Evolutionary conservation across 92 coral and sea anemone species (phyloP).

Genomic region (Isaurus tuberculatus): DNA sequence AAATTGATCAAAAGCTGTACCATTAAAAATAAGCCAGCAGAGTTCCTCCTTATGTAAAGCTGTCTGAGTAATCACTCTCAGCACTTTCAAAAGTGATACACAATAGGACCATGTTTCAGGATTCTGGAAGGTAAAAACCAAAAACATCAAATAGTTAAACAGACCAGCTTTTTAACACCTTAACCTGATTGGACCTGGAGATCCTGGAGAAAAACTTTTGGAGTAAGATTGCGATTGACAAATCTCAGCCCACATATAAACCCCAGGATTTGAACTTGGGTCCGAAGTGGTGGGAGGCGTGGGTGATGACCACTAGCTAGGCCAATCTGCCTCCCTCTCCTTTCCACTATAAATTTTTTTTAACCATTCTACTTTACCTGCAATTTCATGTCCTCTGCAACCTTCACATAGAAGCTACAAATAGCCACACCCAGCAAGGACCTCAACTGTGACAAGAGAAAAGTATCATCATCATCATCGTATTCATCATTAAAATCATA

Average conservation of each 20-base stretch:
- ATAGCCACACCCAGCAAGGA: conserved; percentile 86
- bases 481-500: too few relatives aligned
- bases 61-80: conserved; percentile 80
- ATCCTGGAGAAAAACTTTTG: too few relatives aligned
- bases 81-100: conserved; percentile 71
- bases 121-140: conserved; percentile 60
- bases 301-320: too few relatives aligned
- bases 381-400: conserved; percentile 76
- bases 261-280: too few relatives aligned
- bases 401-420: conserved; percentile 75
- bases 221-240: too few relatives aligned
- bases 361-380: conserved; percentile 58
- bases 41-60: conserved; percentile 85
- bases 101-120: conserved; percentile 72
- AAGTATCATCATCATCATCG: not conserved
- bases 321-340: too few relatives aligned
- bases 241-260: too few relatives aligned
- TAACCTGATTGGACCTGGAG: too few relatives aligned
- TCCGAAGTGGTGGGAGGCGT: too few relatives aligned
- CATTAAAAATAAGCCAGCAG: conserved; percentile 94
- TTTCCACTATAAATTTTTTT: too few relatives aligned
- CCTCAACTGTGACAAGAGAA: conserved; percentile 65
- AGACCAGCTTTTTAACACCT: too few relatives aligned
- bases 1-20: conserved; percentile 27
- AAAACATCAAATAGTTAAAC: not conserved